Evolutionary conservation across 1,140 invertebrate species (phyloP).

Genomic region (Bicyclus anynana): DNA sequence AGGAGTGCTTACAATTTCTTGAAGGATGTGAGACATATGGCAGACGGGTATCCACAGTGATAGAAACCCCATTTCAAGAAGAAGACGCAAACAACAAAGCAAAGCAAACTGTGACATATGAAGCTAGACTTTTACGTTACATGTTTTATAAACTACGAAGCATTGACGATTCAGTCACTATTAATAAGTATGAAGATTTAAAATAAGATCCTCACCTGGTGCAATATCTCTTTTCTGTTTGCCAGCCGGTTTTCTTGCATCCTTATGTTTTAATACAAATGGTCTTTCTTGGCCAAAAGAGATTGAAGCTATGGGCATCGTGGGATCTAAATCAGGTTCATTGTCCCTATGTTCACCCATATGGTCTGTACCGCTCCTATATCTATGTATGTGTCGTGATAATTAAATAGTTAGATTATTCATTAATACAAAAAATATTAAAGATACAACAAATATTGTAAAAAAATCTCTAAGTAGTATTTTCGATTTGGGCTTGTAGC

Average conservation of each 20-base stretch:
- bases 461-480: too few species aligned
- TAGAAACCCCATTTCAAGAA: slow-evolving; percentile 89
- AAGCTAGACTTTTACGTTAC: slow-evolving; percentile 91
- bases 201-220: slow-evolving; percentile 57
- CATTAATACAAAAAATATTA: neutral
- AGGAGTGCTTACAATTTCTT: slow-evolving; percentile 95
- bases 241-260: slow-evolving; percentile 73
- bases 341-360: slow-evolving; percentile 87
- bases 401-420: neutral
- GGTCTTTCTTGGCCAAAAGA: slow-evolving; percentile 82
- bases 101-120: slow-evolving; percentile 95
- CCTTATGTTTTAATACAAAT: slow-evolving; percentile 82
- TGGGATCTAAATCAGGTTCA: slow-evolving; percentile 81
- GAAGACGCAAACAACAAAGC: slow-evolving; percentile 83
- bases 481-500: too few species aligned
- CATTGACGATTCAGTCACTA: slow-evolving; percentile 71
- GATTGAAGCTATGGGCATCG: slow-evolving; percentile 82
- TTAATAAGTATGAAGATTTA: slow-evolving; percentile 75
- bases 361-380: slow-evolving; percentile 83
- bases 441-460: too few species aligned
- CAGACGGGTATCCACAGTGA: slow-evolving; percentile 88
- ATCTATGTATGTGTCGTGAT: slow-evolving; percentile 77
- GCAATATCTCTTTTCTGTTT: slow-evolving; percentile 60
- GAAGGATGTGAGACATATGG: slow-evolving; percentile 95
- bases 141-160: slow-evolving; percentile 86